Percentiles rank a stretch among this genome's conserved stretches.
These are phyloP conservation scores for Alosa sapidissima DNA, from an alignment of 2,797 vertebrate species.

Conservation along the genomic window DNA sequence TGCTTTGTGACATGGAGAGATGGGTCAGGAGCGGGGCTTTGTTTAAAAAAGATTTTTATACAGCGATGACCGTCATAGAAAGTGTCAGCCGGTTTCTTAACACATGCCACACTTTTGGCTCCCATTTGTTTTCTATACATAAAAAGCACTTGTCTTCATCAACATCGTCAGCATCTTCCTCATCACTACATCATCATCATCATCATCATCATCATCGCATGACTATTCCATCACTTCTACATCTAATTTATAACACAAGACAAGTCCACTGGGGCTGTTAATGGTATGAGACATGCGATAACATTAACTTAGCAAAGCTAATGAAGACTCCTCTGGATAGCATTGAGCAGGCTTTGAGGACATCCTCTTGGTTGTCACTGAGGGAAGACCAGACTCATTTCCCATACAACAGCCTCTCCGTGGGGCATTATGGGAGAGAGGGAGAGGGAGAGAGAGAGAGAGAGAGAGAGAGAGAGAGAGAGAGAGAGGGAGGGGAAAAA, in stretches of 20 bases:
- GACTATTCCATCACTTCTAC: background rate
- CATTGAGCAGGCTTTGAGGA: background rate
- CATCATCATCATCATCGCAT: background rate
- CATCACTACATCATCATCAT: background rate
- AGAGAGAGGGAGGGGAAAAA: background rate
- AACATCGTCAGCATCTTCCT: background rate
- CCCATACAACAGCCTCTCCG: conserved; percentile 4
- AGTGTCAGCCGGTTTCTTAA: too few species aligned
- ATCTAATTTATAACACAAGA: background rate
- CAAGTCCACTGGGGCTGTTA: background rate
- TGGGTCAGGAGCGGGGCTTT: background rate
- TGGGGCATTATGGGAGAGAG: background rate
- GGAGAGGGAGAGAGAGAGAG: background rate
- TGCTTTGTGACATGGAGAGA: conserved; percentile 37
- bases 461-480: background rate
- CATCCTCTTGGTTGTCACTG: background rate
- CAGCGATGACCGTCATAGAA: too few species aligned
- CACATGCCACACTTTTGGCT: background rate
- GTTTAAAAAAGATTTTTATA: background rate
- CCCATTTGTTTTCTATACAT: background rate
- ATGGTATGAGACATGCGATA: background rate
- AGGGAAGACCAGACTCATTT: conserved; percentile 2
- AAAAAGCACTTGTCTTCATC: background rate
- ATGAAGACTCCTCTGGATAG: background rate
- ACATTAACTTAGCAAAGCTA: conserved; percentile 9